These are phyloP conservation scores for Phylloscopus trochilus DNA, from an alignment of 2,113 vertebrate genomes.

Conservation along the genomic window DNA sequence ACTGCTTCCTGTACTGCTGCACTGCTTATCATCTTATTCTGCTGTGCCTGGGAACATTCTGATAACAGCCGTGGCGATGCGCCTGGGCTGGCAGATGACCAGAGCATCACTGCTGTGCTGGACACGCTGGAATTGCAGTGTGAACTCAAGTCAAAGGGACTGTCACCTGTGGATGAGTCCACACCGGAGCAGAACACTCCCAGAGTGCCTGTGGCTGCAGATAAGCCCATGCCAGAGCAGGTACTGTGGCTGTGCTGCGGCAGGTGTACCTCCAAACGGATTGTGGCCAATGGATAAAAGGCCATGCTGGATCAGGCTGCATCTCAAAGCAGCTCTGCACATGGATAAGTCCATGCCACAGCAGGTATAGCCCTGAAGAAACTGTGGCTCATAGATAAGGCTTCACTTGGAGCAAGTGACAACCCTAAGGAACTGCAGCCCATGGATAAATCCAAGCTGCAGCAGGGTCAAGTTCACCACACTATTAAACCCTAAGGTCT, in stretches of 20 bases:
- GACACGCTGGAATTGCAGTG: not conserved
- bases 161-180: not conserved
- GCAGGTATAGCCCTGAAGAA: not conserved
- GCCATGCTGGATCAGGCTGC: too few relatives aligned
- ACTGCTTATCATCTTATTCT: not conserved
- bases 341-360: not conserved
- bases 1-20: not conserved
- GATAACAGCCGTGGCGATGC: fast-evolving
- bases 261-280: not conserved
- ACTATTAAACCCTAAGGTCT: not conserved
- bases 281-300: not conserved
- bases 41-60: not conserved
- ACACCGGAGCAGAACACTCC: not conserved
- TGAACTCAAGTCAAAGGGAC: not conserved
- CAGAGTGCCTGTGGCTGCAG: not conserved
- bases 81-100: not conserved
- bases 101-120: not conserved
- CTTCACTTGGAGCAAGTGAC: not conserved
- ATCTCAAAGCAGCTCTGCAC: not conserved
- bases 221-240: not conserved
- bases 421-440: not conserved
- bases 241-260: not conserved
- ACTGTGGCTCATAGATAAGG: not conserved
- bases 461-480: not conserved
- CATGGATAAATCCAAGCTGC: not conserved